Conservation (phyloP, 1,140 invertebrate species). For the Cotesia typhae region DNA sequence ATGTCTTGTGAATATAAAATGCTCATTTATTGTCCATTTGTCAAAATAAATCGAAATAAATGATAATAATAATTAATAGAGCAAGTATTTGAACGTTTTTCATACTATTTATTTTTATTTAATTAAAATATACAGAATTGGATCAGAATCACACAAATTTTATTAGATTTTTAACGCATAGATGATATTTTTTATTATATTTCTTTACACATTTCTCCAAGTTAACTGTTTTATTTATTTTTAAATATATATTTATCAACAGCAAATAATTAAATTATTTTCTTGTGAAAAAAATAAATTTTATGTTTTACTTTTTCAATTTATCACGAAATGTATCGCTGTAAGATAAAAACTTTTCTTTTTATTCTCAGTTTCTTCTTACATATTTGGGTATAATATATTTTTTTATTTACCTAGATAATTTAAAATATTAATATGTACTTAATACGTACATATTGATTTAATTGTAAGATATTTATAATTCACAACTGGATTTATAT, state of each 20-base stretch:
- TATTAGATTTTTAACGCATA: constrained; percentile 27
- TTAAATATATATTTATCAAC: background rate
- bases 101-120: constrained; percentile 13
- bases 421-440: no score
- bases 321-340: no score
- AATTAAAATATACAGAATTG: constrained; percentile 53
- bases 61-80: constrained; percentile 12
- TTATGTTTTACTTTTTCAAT: no score
- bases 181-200: no score
- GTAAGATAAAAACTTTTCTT: no score
- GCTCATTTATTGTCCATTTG: constrained; percentile 21
- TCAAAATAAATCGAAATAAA: background rate
- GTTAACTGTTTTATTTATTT: constrained; percentile 2
- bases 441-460: no score
- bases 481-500: background rate
- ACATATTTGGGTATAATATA: no score
- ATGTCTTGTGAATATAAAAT: constrained; percentile 18
- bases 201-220: background rate
- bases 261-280: no score
- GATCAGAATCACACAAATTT: constrained; percentile 57
- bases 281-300: no score
- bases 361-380: no score
- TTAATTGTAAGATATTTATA: no score
- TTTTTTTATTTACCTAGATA: no score
- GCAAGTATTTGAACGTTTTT: constrained; percentile 15